phyloP scores from a whole-genome alignment of 2,888 invertebrate genomes.

The Catocala nupta region DNA sequence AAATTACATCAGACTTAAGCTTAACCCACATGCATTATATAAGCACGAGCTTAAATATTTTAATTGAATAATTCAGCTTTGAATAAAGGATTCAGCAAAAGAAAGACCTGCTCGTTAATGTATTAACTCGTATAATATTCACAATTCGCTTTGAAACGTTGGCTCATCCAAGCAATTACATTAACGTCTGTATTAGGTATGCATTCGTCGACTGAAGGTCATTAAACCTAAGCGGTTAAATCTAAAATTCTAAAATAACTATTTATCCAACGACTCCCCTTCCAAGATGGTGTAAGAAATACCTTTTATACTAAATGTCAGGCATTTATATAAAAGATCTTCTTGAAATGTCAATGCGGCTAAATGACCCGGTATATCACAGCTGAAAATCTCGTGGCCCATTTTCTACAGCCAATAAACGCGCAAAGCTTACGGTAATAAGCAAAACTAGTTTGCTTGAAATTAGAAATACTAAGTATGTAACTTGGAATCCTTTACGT shows the following conservation, averaged over 20 bases:
- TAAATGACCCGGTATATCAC: conserved; percentile 35
- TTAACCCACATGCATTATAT: too few relatives aligned
- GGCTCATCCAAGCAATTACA: not conserved
- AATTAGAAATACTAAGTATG: not conserved
- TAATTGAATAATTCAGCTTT: not conserved
- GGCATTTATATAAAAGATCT: conserved; percentile 35
- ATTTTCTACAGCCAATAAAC: conserved; percentile 29
- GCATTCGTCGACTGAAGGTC: not conserved
- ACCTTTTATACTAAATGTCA: conserved; percentile 21
- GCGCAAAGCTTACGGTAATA: conserved; percentile 19
- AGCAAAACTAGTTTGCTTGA: not conserved
- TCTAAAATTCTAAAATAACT: conserved; percentile 17
- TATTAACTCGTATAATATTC: too few relatives aligned
- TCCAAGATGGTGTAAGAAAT: conserved; percentile 15
- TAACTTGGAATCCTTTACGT: not conserved
- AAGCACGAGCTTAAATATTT: too few relatives aligned
- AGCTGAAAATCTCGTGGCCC: conserved; percentile 25
- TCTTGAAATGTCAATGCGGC: conserved; percentile 44
- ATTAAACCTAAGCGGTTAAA: not conserved
- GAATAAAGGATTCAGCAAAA: too few relatives aligned
- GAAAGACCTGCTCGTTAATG: too few relatives aligned
- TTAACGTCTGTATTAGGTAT: not conserved
- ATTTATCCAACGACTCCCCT: conserved; percentile 10
- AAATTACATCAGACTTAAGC: too few relatives aligned
- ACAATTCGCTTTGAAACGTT: too few relatives aligned